A percentile compares a stretch with the other conserved stretches of the same genome.
Evolutionary conservation across 2,888 invertebrate genomes (phyloP).

Genomic region (Carpatolechia fugitivella): DNA sequence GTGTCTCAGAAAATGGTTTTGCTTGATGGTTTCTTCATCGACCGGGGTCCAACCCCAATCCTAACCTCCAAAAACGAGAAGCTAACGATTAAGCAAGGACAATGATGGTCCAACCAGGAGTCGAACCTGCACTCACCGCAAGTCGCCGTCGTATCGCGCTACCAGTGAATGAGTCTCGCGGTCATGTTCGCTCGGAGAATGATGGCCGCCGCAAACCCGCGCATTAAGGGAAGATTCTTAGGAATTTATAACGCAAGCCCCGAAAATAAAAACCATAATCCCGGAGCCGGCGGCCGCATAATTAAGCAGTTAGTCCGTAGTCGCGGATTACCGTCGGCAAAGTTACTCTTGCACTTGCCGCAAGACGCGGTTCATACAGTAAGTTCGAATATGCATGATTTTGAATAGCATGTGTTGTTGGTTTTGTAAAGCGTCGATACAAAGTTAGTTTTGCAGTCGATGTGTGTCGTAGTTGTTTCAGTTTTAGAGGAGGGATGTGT

Average conservation of each 20-base stretch:
- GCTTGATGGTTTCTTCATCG: no score
- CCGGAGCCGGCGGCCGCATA: conserved; percentile 53
- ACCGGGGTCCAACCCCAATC: no score
- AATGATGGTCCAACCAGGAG: no score
- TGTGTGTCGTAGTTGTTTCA: not conserved
- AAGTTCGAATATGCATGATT: not conserved
- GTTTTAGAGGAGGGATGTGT: not conserved
- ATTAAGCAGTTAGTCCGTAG: conserved; percentile 60
- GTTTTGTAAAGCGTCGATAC: no score
- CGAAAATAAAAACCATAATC: conserved; percentile 64
- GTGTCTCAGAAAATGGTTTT: no score
- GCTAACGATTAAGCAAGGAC: no score
- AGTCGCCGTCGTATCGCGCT: no score
- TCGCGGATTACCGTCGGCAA: conserved; percentile 41
- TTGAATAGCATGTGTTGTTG: no score
- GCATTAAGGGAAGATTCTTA: conserved; percentile 53
- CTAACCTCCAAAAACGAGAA: no score
- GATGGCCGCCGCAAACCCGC: conserved; percentile 30
- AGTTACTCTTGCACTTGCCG: not conserved
- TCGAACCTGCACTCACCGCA: no score
- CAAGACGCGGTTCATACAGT: no score
- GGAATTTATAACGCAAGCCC: conserved; percentile 58
- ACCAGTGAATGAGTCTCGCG: conserved; percentile 4
- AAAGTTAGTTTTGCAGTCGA: not conserved
- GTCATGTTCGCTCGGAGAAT: conserved; percentile 8